A percentile compares a stretch with the other conserved stretches of the same genome.
Conservation (phyloP, 2,888 invertebrate species). For the Drosophila mulleri region DNA sequence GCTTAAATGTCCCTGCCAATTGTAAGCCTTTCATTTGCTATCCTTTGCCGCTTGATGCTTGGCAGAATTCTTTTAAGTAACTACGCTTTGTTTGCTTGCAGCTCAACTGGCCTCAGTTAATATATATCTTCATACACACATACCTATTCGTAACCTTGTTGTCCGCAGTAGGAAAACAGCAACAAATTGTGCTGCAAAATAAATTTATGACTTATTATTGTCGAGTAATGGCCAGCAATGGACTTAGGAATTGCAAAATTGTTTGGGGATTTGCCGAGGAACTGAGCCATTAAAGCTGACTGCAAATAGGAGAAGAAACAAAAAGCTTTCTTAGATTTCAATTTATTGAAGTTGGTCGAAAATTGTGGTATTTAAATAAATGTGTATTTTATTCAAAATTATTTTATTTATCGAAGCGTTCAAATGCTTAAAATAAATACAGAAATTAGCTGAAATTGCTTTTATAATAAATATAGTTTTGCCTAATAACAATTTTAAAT, state of each 20-base stretch:
- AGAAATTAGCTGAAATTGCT: neutral
- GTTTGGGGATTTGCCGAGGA: constrained; percentile 37
- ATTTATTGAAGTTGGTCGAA: neutral
- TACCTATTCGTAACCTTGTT: constrained; percentile 45
- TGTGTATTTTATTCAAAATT: neutral
- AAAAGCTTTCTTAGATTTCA: neutral
- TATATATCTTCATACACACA: constrained; percentile 10
- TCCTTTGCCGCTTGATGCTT: neutral
- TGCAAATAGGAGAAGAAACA: neutral
- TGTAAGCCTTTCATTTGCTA: constrained; percentile 64
- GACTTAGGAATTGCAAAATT: constrained; percentile 31
- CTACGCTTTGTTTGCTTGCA: constrained; percentile 49
- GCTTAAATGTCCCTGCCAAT: constrained; percentile 77
- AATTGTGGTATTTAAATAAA: neutral
- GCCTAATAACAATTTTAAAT: no score
- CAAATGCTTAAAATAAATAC: neutral
- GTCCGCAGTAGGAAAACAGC: constrained; percentile 3
- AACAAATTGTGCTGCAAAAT: constrained; percentile 56
- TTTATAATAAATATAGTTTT: neutral
- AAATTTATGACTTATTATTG: constrained; percentile 74
- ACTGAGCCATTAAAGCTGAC: constrained; percentile 13
- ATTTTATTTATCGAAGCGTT: neutral
- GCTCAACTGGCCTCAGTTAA: constrained; percentile 23
- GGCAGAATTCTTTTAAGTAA: constrained; percentile 33
- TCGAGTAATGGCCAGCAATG: constrained; percentile 38